Evolutionary conservation across 1,140 invertebrate genomes (phyloP), one percentile per base, ranked within the genome.

Genomic region (Bicyclus anynana): DNA sequence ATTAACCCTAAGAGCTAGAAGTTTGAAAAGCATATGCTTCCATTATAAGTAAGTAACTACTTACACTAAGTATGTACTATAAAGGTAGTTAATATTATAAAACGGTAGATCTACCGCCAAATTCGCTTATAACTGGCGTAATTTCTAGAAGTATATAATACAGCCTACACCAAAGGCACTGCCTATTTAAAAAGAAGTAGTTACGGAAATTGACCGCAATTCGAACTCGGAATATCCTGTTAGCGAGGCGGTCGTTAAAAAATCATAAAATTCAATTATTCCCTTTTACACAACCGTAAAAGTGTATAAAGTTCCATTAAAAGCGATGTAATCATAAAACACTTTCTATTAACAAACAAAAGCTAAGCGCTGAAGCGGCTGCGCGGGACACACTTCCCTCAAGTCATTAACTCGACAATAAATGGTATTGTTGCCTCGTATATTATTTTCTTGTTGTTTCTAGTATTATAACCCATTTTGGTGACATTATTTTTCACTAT

Each of bases 291-390:
- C 33, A 51, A 38, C 20, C 37, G 37, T 40, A 40, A 33, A 33
- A n/a, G 14, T 5, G 33, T 51, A 51, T 13, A 38, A 51, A 14
- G n/a, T 40, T 51, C 49, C 49, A 51, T 51, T 51, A 40, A 40
- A 50, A 51, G 20, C 33, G 49, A 49, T 27, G 26, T 27, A 33
- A 49, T 49, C 47, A 17, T 35, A 20, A 38, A 51, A 51, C 49
- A 35, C 33, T 51, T 51, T 51, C 12, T 51, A 50, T 50, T 50
- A 51, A 38, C 33, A 38, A 38, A 51, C 35, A 51, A 17, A n/a
- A 49, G 33, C 37, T 51, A n/a, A 14, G 13, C 37, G 16, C 16
- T 40, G 0, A 40, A 14, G 3, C 9, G 1, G 37, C 13, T 40
- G n/a, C 17, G 2, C 6, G 37, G 17, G 37, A 40, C 37, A 37